Evolutionary conservation across 2,888 invertebrate species (phyloP).

Genomic region (Eristalis tenax): DNA sequence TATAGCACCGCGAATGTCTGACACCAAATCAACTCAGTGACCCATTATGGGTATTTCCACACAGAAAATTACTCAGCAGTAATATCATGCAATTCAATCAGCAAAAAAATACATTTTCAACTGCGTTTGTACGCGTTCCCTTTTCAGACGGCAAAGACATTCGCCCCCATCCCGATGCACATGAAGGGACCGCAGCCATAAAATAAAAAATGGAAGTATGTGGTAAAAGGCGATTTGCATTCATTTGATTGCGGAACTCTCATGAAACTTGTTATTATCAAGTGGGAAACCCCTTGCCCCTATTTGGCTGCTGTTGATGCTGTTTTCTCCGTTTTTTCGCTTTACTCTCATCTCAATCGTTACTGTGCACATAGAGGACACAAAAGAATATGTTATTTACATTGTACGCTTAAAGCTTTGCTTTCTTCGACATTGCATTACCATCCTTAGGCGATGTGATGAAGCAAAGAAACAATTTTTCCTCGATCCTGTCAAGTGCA

Average conservation of each 20-base stretch:
- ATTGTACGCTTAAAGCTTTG: conserved; percentile 18
- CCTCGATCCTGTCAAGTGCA: conserved; percentile 33
- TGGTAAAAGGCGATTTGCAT: conserved; percentile 47
- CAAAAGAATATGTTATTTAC: conserved; percentile 40
- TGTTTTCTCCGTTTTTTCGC: background rate
- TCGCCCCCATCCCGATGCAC: background rate
- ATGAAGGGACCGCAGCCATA: background rate
- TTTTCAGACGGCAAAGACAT: background rate
- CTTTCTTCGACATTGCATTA: conserved; percentile 14
- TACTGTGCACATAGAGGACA: conserved; percentile 16
- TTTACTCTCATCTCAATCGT: conserved; percentile 45
- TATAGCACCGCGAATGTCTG: too few relatives aligned
- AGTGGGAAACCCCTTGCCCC: conserved; percentile 42
- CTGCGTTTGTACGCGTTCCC: background rate
- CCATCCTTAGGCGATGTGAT: conserved; percentile 23
- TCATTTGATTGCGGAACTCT: conserved; percentile 51
- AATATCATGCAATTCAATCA: background rate
- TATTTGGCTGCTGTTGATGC: background rate
- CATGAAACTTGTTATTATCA: conserved; percentile 47
- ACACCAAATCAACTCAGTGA: too few relatives aligned
- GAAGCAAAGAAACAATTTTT: conserved; percentile 19
- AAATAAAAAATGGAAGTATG: background rate
- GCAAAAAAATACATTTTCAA: background rate
- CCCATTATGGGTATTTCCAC: background rate
- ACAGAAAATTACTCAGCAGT: background rate